Evolutionary conservation across 2,888 invertebrate genomes (phyloP), one percentile per base, ranked within the genome.

Genomic region (Drosophila meridiana): DNA sequence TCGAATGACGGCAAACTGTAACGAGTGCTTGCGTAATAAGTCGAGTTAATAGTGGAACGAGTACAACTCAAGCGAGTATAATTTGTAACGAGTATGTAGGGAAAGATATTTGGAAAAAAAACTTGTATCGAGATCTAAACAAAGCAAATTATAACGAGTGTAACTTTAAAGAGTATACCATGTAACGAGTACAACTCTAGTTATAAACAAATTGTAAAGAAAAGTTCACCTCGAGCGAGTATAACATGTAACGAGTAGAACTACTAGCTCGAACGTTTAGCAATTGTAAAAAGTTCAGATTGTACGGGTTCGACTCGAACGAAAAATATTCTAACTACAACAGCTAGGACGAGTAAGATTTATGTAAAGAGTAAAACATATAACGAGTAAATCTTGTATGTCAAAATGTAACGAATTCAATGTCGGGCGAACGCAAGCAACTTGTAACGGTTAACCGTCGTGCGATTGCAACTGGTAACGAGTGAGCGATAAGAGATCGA

Each of bases 401-500:
- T 47, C 9, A 3, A 14, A 13, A 4, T 53, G 36, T 26, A 38
- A 53, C 38, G 53, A 38, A 26, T 20, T 20, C 20, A 34, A 32
- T 9, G 9, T 50, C 14, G 5, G 47, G 3, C 47, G 47, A 47
- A 28, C 28, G 47, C 28, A 28, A 30, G 20, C 32, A 5, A 34
- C 32, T 11, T 3, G 50, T 34, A 34, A 52, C 50, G n/a, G 0
- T 9, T 52, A 11, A 5, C 3, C 50, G 0, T 32, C 50, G 20
- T 20, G 32, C 32, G 50, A 52, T 52, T 52, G 34, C 20, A 11
- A 34, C 20, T 1, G 2, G 50, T 20, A 20, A 30, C 38, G 40
- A 28, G 82, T 55, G 45, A 60, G 57, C 53, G 52, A 63, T 40
- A 28, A n/a, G 56, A 50, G 69, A 62, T 69, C 70, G 87, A 86